Evolutionary conservation across 2,797 vertebrate species (phyloP).

Genomic region (Chelmon rostratus): DNA sequence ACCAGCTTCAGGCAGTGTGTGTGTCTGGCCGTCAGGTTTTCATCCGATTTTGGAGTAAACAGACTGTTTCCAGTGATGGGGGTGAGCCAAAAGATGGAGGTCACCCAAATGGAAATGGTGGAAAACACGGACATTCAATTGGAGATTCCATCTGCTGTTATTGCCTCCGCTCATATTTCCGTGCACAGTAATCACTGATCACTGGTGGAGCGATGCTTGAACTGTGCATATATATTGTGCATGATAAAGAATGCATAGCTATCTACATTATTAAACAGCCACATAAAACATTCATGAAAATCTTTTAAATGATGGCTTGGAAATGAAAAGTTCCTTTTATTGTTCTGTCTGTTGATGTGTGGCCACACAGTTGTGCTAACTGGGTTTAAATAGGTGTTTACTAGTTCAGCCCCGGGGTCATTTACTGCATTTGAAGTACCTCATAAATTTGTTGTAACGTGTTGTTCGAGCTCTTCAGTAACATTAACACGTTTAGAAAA

Average conservation of each 20-base stretch:
- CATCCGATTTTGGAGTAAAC: conserved; percentile 34
- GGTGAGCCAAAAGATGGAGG: conserved; percentile 43
- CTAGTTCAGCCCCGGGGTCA: not conserved
- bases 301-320: conserved; percentile 45
- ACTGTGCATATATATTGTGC: conserved; percentile 50
- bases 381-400: conserved; percentile 55
- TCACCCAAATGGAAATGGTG: conserved; percentile 45
- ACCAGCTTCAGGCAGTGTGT: not conserved
- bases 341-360: conserved; percentile 35
- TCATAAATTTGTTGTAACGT: conserved; percentile 41
- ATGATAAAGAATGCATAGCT: conserved; percentile 70
- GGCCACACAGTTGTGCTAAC: conserved; percentile 31
- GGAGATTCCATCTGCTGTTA: conserved; percentile 44
- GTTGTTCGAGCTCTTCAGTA: not conserved
- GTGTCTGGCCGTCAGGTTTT: conserved; percentile 2
- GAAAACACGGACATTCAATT: conserved; percentile 27
- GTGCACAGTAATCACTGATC: conserved; percentile 20
- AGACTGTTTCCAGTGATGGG: conserved; percentile 37
- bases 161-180: conserved; percentile 26
- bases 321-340: conserved; percentile 39
- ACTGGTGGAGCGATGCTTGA: conserved; percentile 37
- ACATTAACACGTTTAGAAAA: not conserved
- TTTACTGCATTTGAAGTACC: conserved; percentile 19
- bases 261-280: conserved; percentile 70
- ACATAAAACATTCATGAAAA: conserved; percentile 64